A percentile compares a stretch with the other conserved stretches of the same genome.
These are phyloP conservation scores for Lomographa bimaculata DNA, from an alignment of 2,888 invertebrate genomes.

Conservation along the genomic window DNA sequence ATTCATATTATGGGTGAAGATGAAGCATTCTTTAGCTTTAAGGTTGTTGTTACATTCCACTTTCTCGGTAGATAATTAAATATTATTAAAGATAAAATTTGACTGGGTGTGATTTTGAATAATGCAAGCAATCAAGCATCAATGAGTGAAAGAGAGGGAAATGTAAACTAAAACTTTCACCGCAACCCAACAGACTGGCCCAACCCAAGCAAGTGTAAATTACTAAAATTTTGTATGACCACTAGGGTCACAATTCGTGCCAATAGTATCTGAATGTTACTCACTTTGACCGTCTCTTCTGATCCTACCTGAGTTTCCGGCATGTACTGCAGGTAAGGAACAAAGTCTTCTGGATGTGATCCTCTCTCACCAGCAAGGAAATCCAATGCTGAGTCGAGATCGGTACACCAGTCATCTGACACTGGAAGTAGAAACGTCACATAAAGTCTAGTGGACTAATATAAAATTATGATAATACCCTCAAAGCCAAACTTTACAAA, in stretches of 20 bases:
- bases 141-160: too few species aligned
- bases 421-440: conserved; percentile 58
- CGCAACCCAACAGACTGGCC: too few species aligned
- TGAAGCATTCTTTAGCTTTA: too few species aligned
- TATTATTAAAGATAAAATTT: too few species aligned
- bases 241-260: not conserved
- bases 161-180: too few species aligned
- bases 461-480: too few species aligned
- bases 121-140: too few species aligned
- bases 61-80: too few species aligned
- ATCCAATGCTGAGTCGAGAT: conserved; percentile 90
- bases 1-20: too few species aligned
- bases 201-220: not conserved
- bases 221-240: conserved; percentile 29
- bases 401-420: conserved; percentile 88
- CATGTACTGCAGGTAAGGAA: conserved; percentile 94
- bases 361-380: conserved; percentile 93
- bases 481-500: too few species aligned
- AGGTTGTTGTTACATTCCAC: too few species aligned
- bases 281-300: conserved; percentile 26
- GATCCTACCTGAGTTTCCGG: conserved; percentile 83
- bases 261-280: conserved; percentile 8
- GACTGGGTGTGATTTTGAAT: too few species aligned
- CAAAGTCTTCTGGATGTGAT: conserved; percentile 93
- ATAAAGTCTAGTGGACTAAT: not conserved